Conservation (phyloP, 2,113 vertebrate species). For the Turnix velox region DNA sequence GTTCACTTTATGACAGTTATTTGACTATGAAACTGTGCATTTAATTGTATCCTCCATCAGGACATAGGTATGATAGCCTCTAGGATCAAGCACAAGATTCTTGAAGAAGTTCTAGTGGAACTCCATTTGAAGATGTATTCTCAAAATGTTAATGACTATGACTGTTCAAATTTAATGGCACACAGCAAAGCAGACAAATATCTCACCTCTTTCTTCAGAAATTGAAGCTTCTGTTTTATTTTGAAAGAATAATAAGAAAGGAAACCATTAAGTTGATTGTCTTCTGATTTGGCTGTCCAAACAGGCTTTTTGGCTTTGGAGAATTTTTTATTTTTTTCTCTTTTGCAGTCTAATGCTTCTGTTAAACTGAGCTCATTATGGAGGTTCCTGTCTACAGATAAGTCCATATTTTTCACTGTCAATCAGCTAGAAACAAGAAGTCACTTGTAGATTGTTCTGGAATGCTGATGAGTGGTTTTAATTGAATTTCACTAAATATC, state of each 20-base stretch:
- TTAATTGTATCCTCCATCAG: not conserved
- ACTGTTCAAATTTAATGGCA: not conserved
- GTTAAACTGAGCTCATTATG: not conserved
- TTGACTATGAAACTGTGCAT: not conserved
- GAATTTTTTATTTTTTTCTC: not conserved
- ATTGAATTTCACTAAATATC: not conserved
- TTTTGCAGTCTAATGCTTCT: not conserved
- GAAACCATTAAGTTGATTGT: not conserved
- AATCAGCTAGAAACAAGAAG: not conserved
- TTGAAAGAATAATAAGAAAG: not conserved
- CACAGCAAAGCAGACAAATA: not conserved
- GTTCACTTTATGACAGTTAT: not conserved
- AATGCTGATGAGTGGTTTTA: not conserved
- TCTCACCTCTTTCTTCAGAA: not conserved
- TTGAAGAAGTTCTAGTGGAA: not conserved
- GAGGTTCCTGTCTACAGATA: not conserved
- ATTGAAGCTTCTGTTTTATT: not conserved
- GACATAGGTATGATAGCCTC: not conserved
- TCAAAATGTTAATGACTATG: not conserved
- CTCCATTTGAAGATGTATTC: not conserved
- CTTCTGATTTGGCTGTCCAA: not conserved
- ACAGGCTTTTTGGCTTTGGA: not conserved
- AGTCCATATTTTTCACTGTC: not conserved
- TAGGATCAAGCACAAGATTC: not conserved
- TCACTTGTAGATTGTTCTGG: not conserved